A percentile compares a stretch with the other conserved stretches of the same genome.
phyloP scores from a whole-genome alignment of 2,113 vertebrate genomes.

The Gnathonemus echidnorhynchus region DNA sequence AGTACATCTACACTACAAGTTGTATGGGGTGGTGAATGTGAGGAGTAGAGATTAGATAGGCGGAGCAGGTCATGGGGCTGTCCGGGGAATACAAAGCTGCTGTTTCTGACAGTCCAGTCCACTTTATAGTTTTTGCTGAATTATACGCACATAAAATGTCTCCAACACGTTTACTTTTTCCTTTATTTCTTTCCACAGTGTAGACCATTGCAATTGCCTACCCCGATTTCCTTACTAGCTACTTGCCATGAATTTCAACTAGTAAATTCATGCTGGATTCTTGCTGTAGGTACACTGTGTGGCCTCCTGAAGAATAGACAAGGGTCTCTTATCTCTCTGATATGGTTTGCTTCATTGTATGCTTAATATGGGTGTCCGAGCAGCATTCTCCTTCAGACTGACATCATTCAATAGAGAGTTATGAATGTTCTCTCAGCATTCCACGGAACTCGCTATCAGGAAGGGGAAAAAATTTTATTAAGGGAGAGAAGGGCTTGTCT shows the following conservation, averaged over 20 bases:
- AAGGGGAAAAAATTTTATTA: constrained; percentile 6
- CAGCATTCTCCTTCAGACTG: background rate
- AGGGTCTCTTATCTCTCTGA: constrained; percentile 2
- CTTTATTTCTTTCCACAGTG: background rate
- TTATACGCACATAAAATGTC: background rate
- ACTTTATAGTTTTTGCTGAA: background rate
- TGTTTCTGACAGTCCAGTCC: background rate
- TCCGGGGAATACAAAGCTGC: background rate
- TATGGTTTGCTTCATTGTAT: constrained; percentile 7
- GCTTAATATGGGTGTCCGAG: constrained; percentile 8
- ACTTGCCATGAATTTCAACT: background rate
- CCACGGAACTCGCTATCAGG: constrained; percentile 7
- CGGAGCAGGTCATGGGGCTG: background rate
- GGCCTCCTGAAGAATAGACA: background rate
- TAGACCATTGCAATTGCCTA: background rate
- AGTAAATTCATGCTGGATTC: background rate
- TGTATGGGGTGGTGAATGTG: background rate
- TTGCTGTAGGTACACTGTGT: background rate
- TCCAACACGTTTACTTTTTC: background rate
- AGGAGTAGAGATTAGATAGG: background rate
- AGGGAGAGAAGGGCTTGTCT: constrained; percentile 7
- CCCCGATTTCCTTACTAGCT: background rate
- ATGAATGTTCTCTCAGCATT: constrained; percentile 17
- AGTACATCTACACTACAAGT: background rate
- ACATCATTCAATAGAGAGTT: constrained; percentile 5